Evolutionary conservation across 2,797 vertebrate species (phyloP).

Genomic region (Arctocebus calabarensis): DNA sequence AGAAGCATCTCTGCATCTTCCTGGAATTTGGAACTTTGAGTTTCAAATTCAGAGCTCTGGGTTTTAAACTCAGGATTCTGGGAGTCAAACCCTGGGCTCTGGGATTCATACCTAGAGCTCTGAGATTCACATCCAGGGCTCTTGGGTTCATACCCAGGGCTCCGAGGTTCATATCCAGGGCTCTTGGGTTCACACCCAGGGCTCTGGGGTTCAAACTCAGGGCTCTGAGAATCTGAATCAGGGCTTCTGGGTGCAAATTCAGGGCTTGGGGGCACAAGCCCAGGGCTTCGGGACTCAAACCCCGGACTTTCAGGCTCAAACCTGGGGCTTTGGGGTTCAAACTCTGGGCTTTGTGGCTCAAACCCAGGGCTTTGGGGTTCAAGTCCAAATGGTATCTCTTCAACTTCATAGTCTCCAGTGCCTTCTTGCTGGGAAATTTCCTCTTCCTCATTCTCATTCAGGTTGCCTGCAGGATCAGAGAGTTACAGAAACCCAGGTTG

Average conservation of each 20-base stretch:
- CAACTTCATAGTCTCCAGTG: conserved; percentile 80
- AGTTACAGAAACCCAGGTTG: conserved; percentile 77
- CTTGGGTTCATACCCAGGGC: conserved; percentile 60
- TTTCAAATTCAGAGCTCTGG: conserved; percentile 73
- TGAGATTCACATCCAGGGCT: conserved; percentile 59
- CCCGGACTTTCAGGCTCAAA: conserved; percentile 82
- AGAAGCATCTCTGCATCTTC: conserved; percentile 70
- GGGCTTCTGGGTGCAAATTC: conserved; percentile 81
- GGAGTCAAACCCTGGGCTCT: conserved; percentile 48
- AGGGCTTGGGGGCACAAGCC: conserved; percentile 78
- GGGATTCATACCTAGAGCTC: conserved; percentile 59
- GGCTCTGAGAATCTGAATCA: conserved; percentile 79
- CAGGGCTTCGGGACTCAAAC: conserved; percentile 77
- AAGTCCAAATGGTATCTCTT: conserved; percentile 84
- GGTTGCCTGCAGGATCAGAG: conserved; percentile 79
- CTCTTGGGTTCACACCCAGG: conserved; percentile 66
- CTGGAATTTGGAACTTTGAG: conserved; percentile 72
- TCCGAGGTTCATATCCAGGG: conserved; percentile 54
- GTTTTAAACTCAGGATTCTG: conserved; percentile 73
- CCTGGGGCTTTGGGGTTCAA: conserved; percentile 77
- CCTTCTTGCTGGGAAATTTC: conserved; percentile 78
- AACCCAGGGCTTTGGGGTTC: conserved; percentile 81
- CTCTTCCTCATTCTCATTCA: conserved; percentile 78
- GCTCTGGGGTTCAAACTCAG: conserved; percentile 56
- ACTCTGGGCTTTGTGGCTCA: conserved; percentile 74